phyloP scores from a whole-genome alignment of 92 coral and sea anemone species.

The Phymanthus crucifer region DNA sequence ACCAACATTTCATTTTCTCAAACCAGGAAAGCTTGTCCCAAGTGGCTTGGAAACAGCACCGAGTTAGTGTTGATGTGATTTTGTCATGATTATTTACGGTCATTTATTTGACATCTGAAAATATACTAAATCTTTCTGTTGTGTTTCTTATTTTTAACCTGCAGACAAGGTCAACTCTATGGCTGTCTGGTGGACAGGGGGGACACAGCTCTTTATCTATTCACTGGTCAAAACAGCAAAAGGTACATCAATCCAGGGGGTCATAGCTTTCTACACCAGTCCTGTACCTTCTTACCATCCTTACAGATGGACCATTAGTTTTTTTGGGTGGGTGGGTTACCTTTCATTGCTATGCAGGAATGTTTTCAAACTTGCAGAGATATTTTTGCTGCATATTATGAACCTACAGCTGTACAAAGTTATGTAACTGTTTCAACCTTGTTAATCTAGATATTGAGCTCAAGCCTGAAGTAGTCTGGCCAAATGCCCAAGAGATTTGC shows the following conservation, averaged over 20 bases:
- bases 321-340: too few species aligned
- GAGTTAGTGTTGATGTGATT: constrained; percentile 50
- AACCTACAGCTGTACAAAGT: too few species aligned
- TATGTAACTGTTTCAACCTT: too few species aligned
- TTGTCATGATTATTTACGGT: background rate
- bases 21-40: constrained; percentile 74
- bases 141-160: background rate
- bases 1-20: constrained; percentile 79
- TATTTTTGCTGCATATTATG: too few species aligned
- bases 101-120: background rate
- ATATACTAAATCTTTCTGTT: background rate
- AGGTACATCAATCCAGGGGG: constrained; percentile 48
- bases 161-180: constrained; percentile 82
- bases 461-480: constrained; percentile 93
- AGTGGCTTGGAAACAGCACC: constrained; percentile 82
- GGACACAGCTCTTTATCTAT: constrained; percentile 71
- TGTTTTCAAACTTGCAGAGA: too few species aligned
- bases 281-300: background rate
- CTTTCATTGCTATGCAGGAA: too few species aligned
- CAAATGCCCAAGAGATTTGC: constrained; percentile 59
- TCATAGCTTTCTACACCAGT: too few species aligned
- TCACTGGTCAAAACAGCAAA: constrained; percentile 80
- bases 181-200: constrained; percentile 85
- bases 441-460: constrained; percentile 72
- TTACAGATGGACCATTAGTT: too few species aligned